phyloP scores from a whole-genome alignment of 1,140 invertebrate genomes.

The Cydia splendana region DNA sequence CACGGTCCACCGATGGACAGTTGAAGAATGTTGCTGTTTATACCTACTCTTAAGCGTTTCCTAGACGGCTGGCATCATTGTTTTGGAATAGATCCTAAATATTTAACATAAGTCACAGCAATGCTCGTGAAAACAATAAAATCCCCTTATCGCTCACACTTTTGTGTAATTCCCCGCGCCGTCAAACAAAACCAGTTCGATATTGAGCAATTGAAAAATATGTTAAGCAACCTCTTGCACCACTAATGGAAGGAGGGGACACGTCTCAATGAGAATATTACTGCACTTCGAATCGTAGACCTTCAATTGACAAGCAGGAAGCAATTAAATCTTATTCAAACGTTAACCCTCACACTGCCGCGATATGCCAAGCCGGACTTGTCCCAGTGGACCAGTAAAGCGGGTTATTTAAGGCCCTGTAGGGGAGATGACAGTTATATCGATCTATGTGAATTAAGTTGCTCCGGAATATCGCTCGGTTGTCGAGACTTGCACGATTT shows the following conservation, averaged over 20 bases:
- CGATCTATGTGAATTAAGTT: not conserved
- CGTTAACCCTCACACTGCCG: not conserved
- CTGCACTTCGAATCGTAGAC: slow-evolving; percentile 4
- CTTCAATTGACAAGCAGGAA: slow-evolving; percentile 8
- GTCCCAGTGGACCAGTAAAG: not conserved
- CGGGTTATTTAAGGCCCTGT: not conserved
- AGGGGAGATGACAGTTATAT: not conserved
- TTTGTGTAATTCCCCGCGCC: not conserved
- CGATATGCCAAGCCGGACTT: not conserved
- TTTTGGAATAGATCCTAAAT: not conserved
- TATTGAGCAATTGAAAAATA: not conserved
- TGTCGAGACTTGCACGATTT: no score
- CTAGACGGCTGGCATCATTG: no score
- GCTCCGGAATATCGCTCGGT: not conserved
- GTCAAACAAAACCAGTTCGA: not conserved
- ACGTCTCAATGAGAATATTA: slow-evolving; percentile 3
- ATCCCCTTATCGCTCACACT: not conserved
- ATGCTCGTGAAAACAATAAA: not conserved
- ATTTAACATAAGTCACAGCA: not conserved
- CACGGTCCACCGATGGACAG: no score
- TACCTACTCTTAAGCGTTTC: no score
- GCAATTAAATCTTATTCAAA: not conserved
- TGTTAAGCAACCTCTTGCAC: slow-evolving; percentile 1
- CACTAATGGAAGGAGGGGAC: not conserved
- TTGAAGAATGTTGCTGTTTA: no score